Conservation (phyloP, 2,888 invertebrate genomes). For the Acholoe squamosa region DNA sequence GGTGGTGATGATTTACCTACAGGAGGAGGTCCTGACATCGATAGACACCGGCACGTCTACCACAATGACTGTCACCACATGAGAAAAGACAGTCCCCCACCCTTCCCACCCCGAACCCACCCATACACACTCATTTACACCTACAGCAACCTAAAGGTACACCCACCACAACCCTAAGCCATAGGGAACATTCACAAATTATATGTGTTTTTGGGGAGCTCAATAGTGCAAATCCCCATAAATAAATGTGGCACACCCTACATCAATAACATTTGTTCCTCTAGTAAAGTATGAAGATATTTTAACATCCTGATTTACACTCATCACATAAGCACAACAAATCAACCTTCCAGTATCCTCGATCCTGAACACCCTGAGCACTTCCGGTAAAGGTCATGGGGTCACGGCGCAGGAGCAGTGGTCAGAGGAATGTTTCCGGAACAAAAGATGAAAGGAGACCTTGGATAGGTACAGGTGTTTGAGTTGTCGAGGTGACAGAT, state of each 20-base stretch:
- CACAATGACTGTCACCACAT: background rate
- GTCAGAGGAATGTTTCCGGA: background rate
- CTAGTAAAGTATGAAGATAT: no score
- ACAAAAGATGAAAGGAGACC: conserved; percentile 1
- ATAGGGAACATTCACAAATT: no score
- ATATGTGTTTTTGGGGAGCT: no score
- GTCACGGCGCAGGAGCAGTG: background rate
- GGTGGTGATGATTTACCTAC: conserved; percentile 51
- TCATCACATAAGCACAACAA: no score
- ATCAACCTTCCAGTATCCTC: background rate
- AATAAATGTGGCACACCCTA: no score
- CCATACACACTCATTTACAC: background rate
- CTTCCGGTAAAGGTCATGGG: conserved; percentile 30
- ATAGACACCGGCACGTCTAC: background rate
- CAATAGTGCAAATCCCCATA: no score
- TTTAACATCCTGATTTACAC: no score
- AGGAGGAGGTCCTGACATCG: background rate
- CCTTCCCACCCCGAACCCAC: background rate
- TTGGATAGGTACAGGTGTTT: conserved; percentile 22
- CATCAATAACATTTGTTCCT: no score
- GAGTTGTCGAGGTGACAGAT: conserved; percentile 13
- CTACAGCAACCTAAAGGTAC: no score
- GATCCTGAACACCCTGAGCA: background rate
- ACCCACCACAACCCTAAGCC: no score
- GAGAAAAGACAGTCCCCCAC: background rate